Conservation (phyloP, 2,797 vertebrate genomes). For the Spondyliosoma cantharus region DNA sequence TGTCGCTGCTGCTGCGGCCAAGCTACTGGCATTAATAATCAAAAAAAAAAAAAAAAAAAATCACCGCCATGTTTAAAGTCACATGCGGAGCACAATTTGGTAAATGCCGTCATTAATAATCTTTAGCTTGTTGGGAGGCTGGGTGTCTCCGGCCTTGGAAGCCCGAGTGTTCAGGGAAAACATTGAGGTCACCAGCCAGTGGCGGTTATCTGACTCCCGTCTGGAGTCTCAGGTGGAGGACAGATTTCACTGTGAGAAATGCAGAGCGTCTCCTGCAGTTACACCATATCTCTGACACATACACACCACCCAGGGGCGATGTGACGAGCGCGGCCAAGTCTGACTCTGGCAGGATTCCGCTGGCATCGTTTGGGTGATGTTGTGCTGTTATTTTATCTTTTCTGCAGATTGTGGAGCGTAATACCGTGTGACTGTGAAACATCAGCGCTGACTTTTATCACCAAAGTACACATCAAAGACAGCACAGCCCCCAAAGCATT, state of each 20-base stretch:
- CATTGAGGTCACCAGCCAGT: constrained; percentile 75
- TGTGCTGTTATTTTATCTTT: constrained; percentile 58
- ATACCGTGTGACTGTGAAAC: constrained; percentile 57
- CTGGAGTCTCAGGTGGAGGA: constrained; percentile 78
- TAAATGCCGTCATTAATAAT: constrained; percentile 65
- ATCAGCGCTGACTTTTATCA: constrained; percentile 60
- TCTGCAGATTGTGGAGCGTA: constrained; percentile 59
- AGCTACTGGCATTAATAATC: constrained; percentile 39
- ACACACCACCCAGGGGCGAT: constrained; percentile 60
- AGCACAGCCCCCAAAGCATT: constrained; percentile 47
- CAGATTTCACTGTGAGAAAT: constrained; percentile 81
- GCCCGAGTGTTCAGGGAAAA: constrained; percentile 76
- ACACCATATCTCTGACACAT: constrained; percentile 73
- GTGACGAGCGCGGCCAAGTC: constrained; percentile 44
- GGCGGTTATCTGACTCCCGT: constrained; percentile 82
- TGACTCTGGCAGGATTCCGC: constrained; percentile 52
- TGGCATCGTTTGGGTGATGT: constrained; percentile 42
- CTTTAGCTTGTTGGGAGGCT: constrained; percentile 44
- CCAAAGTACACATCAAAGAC: constrained; percentile 61
- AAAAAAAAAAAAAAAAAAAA: constrained; percentile 41
- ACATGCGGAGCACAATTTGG: constrained; percentile 28
- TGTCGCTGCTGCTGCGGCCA: constrained; percentile 28
- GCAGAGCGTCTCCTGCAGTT: constrained; percentile 75
- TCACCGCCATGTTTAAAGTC: constrained; percentile 53
- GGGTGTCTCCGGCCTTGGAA: constrained; percentile 63